Base-by-base conservation (phyloP, 2,113 vertebrate genomes). In the Aepyceros melampus region DNA sequence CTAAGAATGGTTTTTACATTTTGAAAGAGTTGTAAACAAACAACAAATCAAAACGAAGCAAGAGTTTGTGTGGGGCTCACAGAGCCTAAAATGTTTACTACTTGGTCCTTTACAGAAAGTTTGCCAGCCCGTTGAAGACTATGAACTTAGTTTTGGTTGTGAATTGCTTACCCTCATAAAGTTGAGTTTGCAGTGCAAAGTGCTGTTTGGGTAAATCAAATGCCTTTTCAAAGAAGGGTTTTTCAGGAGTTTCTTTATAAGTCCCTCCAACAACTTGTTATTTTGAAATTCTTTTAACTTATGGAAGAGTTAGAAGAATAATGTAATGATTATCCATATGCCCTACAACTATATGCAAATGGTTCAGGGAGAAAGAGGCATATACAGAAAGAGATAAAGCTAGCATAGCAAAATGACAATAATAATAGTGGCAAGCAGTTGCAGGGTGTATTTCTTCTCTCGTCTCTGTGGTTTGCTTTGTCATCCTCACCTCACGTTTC, bases 51-150 rank as follows among this genome's bases (percentile, higher is more conserved):
- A 83, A 36, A 83, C 51, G 53, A 82, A 53, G 49, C 78, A 49
- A 85, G 23, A 51, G 58, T 95, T 53, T 33, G 36, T 96, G 55
- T 60, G 55, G 87, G 47, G 16, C 40, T 92, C 27, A 43, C 10
- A 49, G 85, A 91, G 33, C 62, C 58, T 84, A 60, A 76, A 92
- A 67, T 97, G 40, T 95, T 97, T 94, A 43, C 88, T 91, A 9
- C 92, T 31, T 89, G 71, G 13, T 81, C 33, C 47, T 96, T 97
- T 91, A 93, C 21, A 60, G 88, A 64, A 89, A 84, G 10, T 86
- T 36, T 64, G 78, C 81, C 94, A 94, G 51, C 7, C 17, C 9
- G 3, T 82, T 82, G 40, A 97, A 64, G 71, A 79, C 71, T 83
- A 0, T 15, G 67, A 87, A 33, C 85, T 93, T 94, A 16, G 84